Conservation (phyloP, 2,888 invertebrate species). For the Agrilus cyanescens region DNA sequence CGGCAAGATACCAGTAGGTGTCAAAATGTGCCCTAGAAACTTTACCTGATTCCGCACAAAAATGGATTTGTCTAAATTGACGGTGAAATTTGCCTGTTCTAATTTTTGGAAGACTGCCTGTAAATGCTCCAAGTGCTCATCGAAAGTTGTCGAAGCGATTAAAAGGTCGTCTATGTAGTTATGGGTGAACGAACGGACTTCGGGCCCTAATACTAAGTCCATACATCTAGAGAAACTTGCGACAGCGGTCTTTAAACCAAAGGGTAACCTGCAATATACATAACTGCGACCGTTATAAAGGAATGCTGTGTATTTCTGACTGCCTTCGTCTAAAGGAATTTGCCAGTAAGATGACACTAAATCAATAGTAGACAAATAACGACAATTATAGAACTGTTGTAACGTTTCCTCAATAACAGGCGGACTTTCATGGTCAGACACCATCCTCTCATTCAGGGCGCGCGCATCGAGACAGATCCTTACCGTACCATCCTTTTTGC, state of each 20-base stretch:
- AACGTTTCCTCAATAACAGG: constrained; percentile 11
- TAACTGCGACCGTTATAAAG: constrained; percentile 5
- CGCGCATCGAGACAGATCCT: constrained; percentile 5
- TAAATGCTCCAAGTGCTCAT: constrained; percentile 6
- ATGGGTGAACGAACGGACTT: not conserved
- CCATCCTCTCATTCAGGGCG: constrained; percentile 17
- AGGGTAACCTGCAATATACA: constrained; percentile 2
- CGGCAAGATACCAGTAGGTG: constrained; percentile 8
- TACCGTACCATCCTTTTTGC: constrained; percentile 1
- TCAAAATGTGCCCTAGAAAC: constrained; percentile 14
- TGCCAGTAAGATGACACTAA: constrained; percentile 7
- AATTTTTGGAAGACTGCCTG: not conserved
- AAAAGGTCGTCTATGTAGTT: constrained; percentile 11
- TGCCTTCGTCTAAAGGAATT: constrained; percentile 6
- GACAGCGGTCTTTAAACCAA: constrained; percentile 5
- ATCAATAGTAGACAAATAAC: constrained; percentile 12
- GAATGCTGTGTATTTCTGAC: constrained; percentile 6
- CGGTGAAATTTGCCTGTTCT: constrained; percentile 6
- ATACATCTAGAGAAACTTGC: constrained; percentile 4
- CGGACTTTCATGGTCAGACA: constrained; percentile 20
- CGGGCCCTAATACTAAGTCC: constrained; percentile 7
- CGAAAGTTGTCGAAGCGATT: constrained; percentile 7
- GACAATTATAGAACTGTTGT: constrained; percentile 6
- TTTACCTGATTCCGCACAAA: constrained; percentile 12
- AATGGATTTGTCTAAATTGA: constrained; percentile 13